Conservation (phyloP, 2,113 vertebrate genomes). For the Fulmarus glacialis region DNA sequence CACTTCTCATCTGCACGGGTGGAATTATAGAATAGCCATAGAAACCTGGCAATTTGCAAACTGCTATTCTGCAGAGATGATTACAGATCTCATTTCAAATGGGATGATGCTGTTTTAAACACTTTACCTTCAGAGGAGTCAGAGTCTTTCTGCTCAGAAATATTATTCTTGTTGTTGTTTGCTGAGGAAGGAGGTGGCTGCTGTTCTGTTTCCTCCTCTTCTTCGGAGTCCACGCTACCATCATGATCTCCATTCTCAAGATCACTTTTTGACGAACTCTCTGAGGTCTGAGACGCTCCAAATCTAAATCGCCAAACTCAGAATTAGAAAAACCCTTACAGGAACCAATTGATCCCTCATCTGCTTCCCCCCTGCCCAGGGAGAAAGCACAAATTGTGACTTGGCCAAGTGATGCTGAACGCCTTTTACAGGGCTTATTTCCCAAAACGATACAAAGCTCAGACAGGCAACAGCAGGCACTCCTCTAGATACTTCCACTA, state of each 20-base stretch:
- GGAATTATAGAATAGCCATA: fast-evolving
- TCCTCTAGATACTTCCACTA: fast-evolving
- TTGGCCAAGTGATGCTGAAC: fast-evolving
- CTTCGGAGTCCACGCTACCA: constrained; percentile 70
- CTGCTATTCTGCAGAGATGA: not conserved
- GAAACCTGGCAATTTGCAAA: fast-evolving
- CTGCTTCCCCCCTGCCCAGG: not conserved
- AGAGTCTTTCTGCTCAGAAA: not conserved
- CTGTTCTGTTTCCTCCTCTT: constrained; percentile 55
- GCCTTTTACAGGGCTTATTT: fast-evolving
- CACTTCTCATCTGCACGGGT: not conserved
- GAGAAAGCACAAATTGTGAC: fast-evolving
- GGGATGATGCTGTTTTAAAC: fast-evolving
- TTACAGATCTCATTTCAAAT: fast-evolving
- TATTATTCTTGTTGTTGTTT: constrained; percentile 10
- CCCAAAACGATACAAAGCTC: fast-evolving
- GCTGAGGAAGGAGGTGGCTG: not conserved
- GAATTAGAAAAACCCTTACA: not conserved
- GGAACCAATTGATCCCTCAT: not conserved
- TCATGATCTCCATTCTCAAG: constrained; percentile 80
- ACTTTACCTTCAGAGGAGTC: constrained; percentile 30
- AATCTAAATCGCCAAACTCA: constrained; percentile 73
- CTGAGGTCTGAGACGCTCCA: constrained; percentile 82
- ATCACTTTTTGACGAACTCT: constrained; percentile 79
- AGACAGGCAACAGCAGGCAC: fast-evolving